Evolutionary conservation across 2,888 invertebrate genomes (phyloP), one percentile per base, ranked within the genome.

Genomic region (Rhyacophila evoluta): DNA sequence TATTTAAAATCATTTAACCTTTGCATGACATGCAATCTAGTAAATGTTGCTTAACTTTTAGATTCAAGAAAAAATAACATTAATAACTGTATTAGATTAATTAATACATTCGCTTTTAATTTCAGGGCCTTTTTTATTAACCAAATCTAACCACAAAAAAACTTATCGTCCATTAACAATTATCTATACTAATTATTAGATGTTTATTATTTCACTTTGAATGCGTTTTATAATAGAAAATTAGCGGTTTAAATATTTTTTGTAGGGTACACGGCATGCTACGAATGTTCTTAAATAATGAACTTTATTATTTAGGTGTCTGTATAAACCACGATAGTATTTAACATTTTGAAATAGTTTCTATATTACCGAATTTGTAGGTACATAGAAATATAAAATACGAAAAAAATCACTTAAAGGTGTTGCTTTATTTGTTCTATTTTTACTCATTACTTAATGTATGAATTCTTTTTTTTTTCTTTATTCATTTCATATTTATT

Each of bases 21-120:
- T 41, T 41, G 79, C 79, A 79, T 79, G 79, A 55, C 37, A 77
- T 76, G 73, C 72, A 76, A 72, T 72, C 72, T 72, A 77, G 77
- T 72, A 25, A 72, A 28, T 25, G 33, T 77, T 41, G 72, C 77
- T 77, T 77, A 36, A 75, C 69, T 36, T 15, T 15, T 72, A 25
- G 19, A 55, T 8, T 55, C 15, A 55, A 25, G 10, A 19, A 55
- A 25, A 55, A 15, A 19, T 55, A 55, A 55, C 55, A 55, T 55
- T 55, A 5, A 25, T 55, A 55, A 55, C 55, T 55, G 55, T 55
- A 19, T 55, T 55, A 55, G 55, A 55, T 4, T 33, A 55, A 39
- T 6, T 39, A 55, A 55, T 19, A 10, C 19, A 19, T 55, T 5
- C 55, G 55, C 55, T 55, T 55, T 55, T 55, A 55, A 55, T 19